phyloP scores from a whole-genome alignment of 1,140 invertebrate genomes.

The Bombus huntii region DNA sequence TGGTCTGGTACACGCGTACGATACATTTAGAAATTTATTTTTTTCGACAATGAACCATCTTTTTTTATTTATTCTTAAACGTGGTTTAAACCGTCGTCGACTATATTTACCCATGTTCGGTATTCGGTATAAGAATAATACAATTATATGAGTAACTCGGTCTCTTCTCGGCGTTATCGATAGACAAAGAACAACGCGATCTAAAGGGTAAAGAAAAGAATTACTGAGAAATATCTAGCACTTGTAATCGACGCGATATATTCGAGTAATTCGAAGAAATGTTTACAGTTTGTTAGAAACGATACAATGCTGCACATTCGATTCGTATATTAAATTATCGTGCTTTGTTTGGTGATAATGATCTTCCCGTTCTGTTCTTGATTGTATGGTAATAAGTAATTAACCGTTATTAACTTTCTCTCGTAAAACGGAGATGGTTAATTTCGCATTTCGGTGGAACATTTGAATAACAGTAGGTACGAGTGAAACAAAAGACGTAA shows the following conservation, averaged over 20 bases:
- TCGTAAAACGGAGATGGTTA: not conserved
- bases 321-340: not conserved
- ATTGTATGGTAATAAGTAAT: not conserved
- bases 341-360: not conserved
- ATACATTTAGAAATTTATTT: too few relatives aligned
- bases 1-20: too few relatives aligned
- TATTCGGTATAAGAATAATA: too few relatives aligned
- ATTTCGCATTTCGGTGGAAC: not conserved
- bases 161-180: not conserved
- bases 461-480: too few relatives aligned
- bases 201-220: not conserved
- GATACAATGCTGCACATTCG: not conserved
- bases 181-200: too few relatives aligned
- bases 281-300: not conserved
- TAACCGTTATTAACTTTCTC: slow-evolving; percentile 6
- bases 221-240: too few relatives aligned
- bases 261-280: not conserved
- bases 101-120: too few relatives aligned
- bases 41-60: too few relatives aligned
- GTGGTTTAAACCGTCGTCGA: too few relatives aligned
- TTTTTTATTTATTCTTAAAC: too few relatives aligned
- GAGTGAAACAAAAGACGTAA: not conserved
- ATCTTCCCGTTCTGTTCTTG: not conserved
- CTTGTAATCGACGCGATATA: not conserved
- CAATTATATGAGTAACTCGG: not conserved